phyloP scores from a whole-genome alignment of 2,113 vertebrate species.

The Arvicanthis niloticus region DNA sequence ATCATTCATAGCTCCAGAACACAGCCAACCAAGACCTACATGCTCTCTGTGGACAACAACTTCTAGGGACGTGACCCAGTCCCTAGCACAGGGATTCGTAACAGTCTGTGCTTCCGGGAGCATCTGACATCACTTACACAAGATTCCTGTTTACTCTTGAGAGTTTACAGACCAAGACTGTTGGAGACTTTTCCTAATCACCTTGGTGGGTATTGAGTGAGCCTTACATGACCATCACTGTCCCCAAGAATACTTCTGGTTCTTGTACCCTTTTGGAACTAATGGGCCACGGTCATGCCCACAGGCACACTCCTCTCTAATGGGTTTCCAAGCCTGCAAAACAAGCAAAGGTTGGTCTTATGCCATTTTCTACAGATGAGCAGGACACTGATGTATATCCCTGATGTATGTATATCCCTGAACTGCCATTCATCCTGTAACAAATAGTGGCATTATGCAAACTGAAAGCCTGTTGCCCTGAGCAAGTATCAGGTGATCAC shows the following conservation, averaged over 20 bases:
- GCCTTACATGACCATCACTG: neutral
- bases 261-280: neutral
- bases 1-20: neutral
- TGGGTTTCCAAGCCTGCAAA: neutral
- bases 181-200: neutral
- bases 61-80: neutral
- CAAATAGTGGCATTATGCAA: too few relatives aligned
- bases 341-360: neutral
- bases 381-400: too few relatives aligned
- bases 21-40: neutral
- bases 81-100: neutral
- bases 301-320: neutral
- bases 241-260: neutral
- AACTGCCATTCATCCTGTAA: neutral
- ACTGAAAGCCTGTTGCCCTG: neutral
- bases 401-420: neutral
- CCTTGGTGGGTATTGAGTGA: neutral
- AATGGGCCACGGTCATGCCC: neutral
- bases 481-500: too few relatives aligned
- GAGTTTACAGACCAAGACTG: neutral
- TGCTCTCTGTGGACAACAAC: neutral
- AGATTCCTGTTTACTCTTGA: neutral
- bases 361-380: neutral
- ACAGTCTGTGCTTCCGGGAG: neutral
- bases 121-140: neutral